Evolutionary conservation across 2,888 invertebrate species (phyloP).

Genomic region (Margaritifera margaritifera): DNA sequence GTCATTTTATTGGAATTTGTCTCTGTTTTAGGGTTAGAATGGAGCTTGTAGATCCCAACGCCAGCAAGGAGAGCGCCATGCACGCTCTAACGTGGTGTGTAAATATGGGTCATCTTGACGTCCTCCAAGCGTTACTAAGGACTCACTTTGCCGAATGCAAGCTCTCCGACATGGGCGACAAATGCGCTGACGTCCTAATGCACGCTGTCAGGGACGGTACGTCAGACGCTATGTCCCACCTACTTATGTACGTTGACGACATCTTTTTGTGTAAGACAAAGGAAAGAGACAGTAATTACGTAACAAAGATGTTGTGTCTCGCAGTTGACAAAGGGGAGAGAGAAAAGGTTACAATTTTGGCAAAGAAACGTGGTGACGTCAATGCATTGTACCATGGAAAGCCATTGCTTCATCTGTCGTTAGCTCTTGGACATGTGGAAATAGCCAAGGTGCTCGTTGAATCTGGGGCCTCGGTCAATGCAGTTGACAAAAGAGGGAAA

Average conservation of each 20-base stretch:
- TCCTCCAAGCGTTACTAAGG: slow-evolving; percentile 24
- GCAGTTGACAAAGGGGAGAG: slow-evolving; percentile 30
- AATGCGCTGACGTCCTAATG: slow-evolving; percentile 22
- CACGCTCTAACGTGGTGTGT: slow-evolving; percentile 34
- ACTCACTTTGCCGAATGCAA: slow-evolving; percentile 20
- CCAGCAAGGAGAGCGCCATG: slow-evolving; percentile 31
- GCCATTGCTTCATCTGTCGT: slow-evolving; percentile 38
- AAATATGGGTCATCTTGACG: slow-evolving; percentile 20
- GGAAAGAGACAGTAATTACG: slow-evolving; percentile 15
- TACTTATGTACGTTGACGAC: slow-evolving; percentile 30
- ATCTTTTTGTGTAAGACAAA: slow-evolving; percentile 8
- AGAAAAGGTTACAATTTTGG: slow-evolving; percentile 16
- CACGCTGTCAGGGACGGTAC: slow-evolving; percentile 15
- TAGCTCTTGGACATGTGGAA: slow-evolving; percentile 22
- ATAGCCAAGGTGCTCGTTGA: slow-evolving; percentile 25
- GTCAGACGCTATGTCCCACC: slow-evolving; percentile 8
- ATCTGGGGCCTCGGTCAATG: slow-evolving; percentile 31
- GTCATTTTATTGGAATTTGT: no score
- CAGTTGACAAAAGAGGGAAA: slow-evolving; percentile 28
- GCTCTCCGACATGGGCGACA: slow-evolving; percentile 14
- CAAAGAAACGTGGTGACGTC: slow-evolving; percentile 29
- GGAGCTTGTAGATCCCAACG: slow-evolving; percentile 33
- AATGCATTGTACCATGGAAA: slow-evolving; percentile 33
- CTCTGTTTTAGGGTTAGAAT: slow-evolving; percentile 8
- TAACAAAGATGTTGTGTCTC: slow-evolving; percentile 35